Evolutionary conservation across 64 coral and sea anemone species (phyloP), one percentile per base, ranked within the genome.

Genomic region (Montipora capricornis): DNA sequence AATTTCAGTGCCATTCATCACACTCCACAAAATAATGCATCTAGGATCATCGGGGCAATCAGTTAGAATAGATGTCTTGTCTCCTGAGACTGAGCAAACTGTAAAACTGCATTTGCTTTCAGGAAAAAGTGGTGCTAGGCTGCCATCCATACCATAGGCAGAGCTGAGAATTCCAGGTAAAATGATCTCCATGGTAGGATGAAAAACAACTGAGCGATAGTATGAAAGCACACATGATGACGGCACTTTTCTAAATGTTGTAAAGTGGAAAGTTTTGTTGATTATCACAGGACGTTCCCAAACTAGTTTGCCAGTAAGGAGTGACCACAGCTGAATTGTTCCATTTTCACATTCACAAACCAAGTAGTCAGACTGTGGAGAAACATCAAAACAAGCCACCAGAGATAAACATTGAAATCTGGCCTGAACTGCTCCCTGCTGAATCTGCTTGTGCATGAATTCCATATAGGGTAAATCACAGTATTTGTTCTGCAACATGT

Each of bases 81-180:
- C 52, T 47, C 75, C 75, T 6, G 75, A 78, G 15, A 78, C 4
- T 47, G 75, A 78, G 44, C 75, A 78, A 4, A 78, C 15, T 4
- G 75, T 78, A 29, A 78, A 78, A 78, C 26, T 44, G 75, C 75
- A 78, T 13, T 47, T 15, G 44, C 75, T 78, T 47, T 78, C 8
- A 16, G 75, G 75, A 78, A 78, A 78, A 47, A 78, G 75, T 78
- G 75, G 75, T 78, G 2, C 45, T 4, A 78, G 44, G 0, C 45
- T 29, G 6, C 75, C 75, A 47, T 78, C 75, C 8, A 47, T 44
- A 8, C 8, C 44, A 15, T 78, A 78, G 26, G 29, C 75, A 78
- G 2, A 15, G 75, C 52, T 55, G 5, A 55, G 10, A 10, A 55
- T 2, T 55, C 52, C 52, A 7, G 52, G 52, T 10, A 55, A 55